Conservation (phyloP, 92 coral and sea anemone genomes). For the Phenganax subtilis region DNA sequence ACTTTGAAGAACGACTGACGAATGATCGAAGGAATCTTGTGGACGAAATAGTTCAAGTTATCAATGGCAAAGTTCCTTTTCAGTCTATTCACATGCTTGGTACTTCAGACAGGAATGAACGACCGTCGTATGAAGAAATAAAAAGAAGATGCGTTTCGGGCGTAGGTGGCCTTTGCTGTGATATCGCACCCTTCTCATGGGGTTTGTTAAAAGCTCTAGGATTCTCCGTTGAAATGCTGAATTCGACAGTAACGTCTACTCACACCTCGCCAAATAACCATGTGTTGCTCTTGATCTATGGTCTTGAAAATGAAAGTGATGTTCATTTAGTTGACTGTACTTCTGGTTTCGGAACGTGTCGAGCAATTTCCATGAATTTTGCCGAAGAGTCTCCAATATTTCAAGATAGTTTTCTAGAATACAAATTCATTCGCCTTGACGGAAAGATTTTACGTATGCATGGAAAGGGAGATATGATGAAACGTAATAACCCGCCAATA, state of each 20-base stretch:
- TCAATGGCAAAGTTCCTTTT: background rate
- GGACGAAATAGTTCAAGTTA: slow-evolving; percentile 16
- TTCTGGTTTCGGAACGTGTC: slow-evolving; percentile 14
- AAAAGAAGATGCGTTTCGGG: slow-evolving; percentile 3
- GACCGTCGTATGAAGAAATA: background rate
- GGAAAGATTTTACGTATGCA: slow-evolving; percentile 30
- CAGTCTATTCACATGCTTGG: background rate
- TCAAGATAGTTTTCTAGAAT: slow-evolving; percentile 20
- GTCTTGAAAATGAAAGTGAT: slow-evolving; percentile 8
- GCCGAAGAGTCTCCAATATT: slow-evolving; percentile 22
- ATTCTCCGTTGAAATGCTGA: background rate
- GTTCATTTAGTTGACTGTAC: slow-evolving; percentile 21
- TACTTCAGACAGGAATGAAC: background rate
- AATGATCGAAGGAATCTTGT: slow-evolving; percentile 10
- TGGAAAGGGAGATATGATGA: slow-evolving; percentile 23
- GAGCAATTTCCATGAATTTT: slow-evolving; percentile 20
- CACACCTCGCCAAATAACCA: background rate
- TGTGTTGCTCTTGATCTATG: background rate
- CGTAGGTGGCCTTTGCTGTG: background rate
- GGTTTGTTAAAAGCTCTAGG: slow-evolving; percentile 3
- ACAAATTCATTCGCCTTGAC: slow-evolving; percentile 6
- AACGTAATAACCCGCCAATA: slow-evolving; percentile 23
- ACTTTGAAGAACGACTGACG: slow-evolving; percentile 1
- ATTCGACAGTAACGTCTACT: background rate
- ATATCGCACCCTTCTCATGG: background rate